Conservation (phyloP, 2,888 invertebrate genomes). For the Eilema depressum region DNA sequence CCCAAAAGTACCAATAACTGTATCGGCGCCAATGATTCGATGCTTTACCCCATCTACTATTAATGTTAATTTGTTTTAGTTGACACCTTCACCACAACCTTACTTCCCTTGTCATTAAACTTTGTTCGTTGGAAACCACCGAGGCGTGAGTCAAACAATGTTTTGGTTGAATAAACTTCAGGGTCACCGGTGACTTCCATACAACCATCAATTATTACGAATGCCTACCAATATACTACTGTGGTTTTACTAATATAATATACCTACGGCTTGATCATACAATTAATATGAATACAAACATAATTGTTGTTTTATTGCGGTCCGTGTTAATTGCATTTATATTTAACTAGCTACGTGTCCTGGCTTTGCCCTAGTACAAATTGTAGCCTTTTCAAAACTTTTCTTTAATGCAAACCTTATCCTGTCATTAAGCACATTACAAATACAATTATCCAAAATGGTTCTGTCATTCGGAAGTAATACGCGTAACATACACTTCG, state of each 20-base stretch:
- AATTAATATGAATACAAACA: conserved; percentile 26
- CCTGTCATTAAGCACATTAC: no score
- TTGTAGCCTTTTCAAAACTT: no score
- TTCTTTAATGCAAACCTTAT: no score
- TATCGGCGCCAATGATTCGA: background rate
- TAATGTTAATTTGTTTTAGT: conserved; percentile 5
- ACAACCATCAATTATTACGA: conserved; percentile 44
- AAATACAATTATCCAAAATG: no score
- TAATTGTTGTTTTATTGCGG: conserved; percentile 29
- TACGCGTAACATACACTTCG: no score
- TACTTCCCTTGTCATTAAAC: conserved; percentile 31
- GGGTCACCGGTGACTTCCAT: conserved; percentile 40
- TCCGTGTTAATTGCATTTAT: conserved; percentile 16
- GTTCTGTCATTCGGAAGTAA: no score
- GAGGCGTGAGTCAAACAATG: conserved; percentile 47
- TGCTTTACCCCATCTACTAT: background rate
- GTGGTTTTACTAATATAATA: background rate
- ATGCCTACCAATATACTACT: conserved; percentile 33
- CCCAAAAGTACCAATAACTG: background rate
- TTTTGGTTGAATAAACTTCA: conserved; percentile 53
- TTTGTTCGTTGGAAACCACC: conserved; percentile 35
- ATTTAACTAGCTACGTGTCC: no score
- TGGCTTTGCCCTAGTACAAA: no score
- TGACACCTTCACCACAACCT: background rate
- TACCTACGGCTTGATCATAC: conserved; percentile 30